A percentile compares a stretch with the other conserved stretches of the same genome.
These are phyloP conservation scores for Rhizoglyphus robini DNA, from an alignment of 1,140 invertebrate genomes.

Conservation along the genomic window DNA sequence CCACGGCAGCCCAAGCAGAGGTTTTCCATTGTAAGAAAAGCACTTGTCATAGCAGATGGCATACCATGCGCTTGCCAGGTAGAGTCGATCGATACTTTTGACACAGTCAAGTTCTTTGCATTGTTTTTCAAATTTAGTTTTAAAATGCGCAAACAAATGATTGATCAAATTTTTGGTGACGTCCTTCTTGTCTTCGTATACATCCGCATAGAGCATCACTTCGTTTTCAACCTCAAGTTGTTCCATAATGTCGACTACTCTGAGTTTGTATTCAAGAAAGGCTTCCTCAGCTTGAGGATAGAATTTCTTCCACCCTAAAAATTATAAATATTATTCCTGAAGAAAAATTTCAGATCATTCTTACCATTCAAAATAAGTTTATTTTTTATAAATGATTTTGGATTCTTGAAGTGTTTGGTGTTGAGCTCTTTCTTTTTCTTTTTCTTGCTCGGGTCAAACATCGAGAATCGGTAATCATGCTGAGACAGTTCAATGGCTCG, in stretches of 20 bases:
- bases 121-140: background rate
- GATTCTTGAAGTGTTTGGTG: background rate
- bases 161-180: background rate
- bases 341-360: background rate
- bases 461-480: background rate
- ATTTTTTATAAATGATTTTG: background rate
- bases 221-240: background rate
- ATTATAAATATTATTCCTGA: background rate
- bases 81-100: background rate
- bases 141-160: background rate
- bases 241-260: background rate
- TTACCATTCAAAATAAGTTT: background rate
- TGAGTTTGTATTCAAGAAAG: background rate
- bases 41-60: conserved; percentile 4
- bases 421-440: background rate
- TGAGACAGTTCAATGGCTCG: conserved; percentile 7
- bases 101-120: background rate
- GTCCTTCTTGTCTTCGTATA: conserved; percentile 6
- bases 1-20: background rate
- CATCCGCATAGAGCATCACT: background rate
- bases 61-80: background rate
- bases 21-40: background rate
- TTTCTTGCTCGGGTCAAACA: background rate
- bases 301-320: background rate
- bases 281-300: background rate